A percentile compares a stretch with the other conserved stretches of the same genome.
Conservation (phyloP, 2,113 vertebrate species). For the Chrysochloris asiatica region DNA sequence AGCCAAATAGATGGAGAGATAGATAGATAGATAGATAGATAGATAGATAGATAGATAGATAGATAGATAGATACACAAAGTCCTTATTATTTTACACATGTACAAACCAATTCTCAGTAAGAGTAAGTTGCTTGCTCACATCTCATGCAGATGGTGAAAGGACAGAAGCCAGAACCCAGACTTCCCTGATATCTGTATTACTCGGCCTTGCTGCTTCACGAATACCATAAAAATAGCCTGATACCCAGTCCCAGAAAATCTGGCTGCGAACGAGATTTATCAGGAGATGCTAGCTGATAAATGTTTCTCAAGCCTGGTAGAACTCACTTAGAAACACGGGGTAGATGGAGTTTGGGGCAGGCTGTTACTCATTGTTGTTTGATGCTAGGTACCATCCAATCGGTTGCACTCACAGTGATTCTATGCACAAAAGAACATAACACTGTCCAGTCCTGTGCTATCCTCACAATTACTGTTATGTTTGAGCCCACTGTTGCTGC, state of each 20-base stretch:
- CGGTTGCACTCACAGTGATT: too few species aligned
- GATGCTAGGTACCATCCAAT: too few species aligned
- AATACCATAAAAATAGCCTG: background rate
- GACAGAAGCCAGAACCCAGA: background rate
- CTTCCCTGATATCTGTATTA: background rate
- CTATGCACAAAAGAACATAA: too few species aligned
- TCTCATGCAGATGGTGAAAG: background rate
- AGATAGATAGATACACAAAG: background rate
- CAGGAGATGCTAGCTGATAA: background rate
- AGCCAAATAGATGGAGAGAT: too few species aligned
- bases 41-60: background rate
- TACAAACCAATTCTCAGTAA: background rate
- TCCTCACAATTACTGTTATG: too few species aligned
- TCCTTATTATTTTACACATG: background rate
- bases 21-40: too few species aligned
- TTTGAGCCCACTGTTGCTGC: too few species aligned
- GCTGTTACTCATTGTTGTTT: background rate
- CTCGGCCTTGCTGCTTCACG: background rate
- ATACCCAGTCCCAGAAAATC: background rate
- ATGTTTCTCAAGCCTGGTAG: background rate
- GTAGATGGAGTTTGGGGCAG: fast-evolving
- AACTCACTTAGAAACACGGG: background rate
- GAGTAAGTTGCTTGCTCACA: background rate
- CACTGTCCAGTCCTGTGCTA: too few species aligned
- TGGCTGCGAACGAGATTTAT: background rate